Evolutionary conservation across 37 sponge, comb jelly and placozoan genomes (phyloP).

Genomic region (Chondrilla cf. caribensis): DNA sequence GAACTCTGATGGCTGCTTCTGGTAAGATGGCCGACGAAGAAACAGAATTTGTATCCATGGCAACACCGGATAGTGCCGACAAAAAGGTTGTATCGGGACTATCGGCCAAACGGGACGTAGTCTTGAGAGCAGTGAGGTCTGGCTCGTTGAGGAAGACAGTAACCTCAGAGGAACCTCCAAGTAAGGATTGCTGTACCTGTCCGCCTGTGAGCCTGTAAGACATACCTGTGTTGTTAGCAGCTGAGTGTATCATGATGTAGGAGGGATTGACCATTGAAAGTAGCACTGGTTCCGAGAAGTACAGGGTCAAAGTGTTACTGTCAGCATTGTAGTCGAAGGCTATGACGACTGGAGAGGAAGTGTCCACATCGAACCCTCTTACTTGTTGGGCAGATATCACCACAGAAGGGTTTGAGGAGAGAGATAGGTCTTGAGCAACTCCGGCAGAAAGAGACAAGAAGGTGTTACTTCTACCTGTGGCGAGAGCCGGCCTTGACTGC

Average conservation of each 20-base stretch:
- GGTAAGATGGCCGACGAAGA: conserved; percentile 23
- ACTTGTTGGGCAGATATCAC: conserved; percentile 31
- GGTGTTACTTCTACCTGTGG: conserved; percentile 39
- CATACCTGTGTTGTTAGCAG: neutral
- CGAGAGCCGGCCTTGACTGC: conserved; percentile 63
- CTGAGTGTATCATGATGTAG: conserved; percentile 28
- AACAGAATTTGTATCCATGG: conserved; percentile 57
- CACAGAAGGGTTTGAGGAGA: conserved; percentile 41
- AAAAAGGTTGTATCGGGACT: conserved; percentile 40
- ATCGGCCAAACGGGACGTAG: conserved; percentile 43
- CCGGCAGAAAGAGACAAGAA: conserved; percentile 42
- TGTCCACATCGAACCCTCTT: conserved; percentile 30
- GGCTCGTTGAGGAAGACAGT: conserved; percentile 36
- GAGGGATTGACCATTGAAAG: conserved; percentile 33
- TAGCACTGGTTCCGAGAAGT: conserved; percentile 76
- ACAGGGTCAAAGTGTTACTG: conserved; percentile 47
- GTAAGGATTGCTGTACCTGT: conserved; percentile 14
- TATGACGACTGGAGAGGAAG: conserved; percentile 51
- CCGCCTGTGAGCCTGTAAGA: conserved; percentile 48
- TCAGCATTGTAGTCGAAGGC: conserved; percentile 62
- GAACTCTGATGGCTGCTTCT: conserved; percentile 40
- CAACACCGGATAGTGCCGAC: conserved; percentile 39
- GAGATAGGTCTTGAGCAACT: conserved; percentile 60
- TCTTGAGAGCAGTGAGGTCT: conserved; percentile 65
- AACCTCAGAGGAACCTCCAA: conserved; percentile 47